Conservation (phyloP, 2,113 vertebrate genomes). For the Eulacestoma nigropectus region DNA sequence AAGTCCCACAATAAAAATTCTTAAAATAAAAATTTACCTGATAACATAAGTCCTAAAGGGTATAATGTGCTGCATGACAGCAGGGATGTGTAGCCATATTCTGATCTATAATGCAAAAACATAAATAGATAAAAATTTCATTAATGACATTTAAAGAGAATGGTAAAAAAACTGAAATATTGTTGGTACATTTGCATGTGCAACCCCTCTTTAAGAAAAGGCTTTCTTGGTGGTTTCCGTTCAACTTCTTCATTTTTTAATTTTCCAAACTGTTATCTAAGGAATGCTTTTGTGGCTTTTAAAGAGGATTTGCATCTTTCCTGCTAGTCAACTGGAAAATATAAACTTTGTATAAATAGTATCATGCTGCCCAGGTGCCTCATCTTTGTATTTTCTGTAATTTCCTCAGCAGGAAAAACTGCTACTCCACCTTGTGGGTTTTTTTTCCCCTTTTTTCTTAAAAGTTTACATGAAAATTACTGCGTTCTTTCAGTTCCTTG, state of each 20-base stretch:
- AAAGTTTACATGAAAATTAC: background rate
- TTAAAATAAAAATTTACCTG: slow-evolving; percentile 77
- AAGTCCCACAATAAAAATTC: background rate
- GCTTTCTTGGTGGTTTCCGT: background rate
- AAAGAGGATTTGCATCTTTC: background rate
- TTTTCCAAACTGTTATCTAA: background rate
- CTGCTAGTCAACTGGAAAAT: background rate
- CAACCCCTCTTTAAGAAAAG: background rate
- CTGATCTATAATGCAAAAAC: slow-evolving; percentile 84
- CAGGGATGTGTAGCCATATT: slow-evolving; percentile 99
- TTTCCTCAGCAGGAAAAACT: background rate
- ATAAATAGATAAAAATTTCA: slow-evolving; percentile 21
- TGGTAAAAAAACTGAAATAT: background rate
- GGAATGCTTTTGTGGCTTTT: background rate
- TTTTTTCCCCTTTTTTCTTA: background rate
- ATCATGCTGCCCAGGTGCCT: background rate
- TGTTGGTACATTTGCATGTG: background rate
- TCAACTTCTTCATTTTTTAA: background rate
- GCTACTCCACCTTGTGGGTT: background rate
- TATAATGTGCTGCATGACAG: slow-evolving; percentile 99
- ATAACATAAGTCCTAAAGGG: slow-evolving; percentile 98
- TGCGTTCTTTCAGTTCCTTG: background rate
- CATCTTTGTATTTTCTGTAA: background rate
- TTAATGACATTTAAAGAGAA: slow-evolving; percentile 15
- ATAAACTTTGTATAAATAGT: background rate